Evolutionary conservation across 2,888 invertebrate species (phyloP).

Genomic region (Fabriciana adippe): DNA sequence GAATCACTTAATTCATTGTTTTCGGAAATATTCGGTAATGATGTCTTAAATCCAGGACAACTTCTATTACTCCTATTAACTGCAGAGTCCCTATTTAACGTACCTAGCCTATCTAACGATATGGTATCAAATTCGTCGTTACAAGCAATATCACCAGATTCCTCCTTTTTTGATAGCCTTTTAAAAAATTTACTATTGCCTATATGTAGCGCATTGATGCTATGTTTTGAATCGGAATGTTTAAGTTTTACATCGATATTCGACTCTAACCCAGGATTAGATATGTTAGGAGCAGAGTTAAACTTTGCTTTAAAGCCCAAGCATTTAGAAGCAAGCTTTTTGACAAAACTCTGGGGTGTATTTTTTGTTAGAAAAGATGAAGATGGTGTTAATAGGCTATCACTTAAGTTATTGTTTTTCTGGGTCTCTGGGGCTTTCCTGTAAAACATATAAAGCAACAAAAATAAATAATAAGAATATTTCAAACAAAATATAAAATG

Average conservation of each 20-base stretch:
- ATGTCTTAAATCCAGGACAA: slow-evolving; percentile 76
- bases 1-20: slow-evolving; percentile 71
- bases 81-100: slow-evolving; percentile 70
- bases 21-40: slow-evolving; percentile 76
- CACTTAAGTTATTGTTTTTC: slow-evolving; percentile 72
- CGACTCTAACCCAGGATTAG: slow-evolving; percentile 63
- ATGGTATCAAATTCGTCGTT: slow-evolving; percentile 78
- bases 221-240: slow-evolving; percentile 58
- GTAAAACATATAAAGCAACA: slow-evolving; percentile 69
- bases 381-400: slow-evolving; percentile 72
- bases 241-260: slow-evolving; percentile 65
- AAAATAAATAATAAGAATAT: slow-evolving; percentile 47
- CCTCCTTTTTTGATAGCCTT: slow-evolving; percentile 73
- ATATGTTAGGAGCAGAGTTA: slow-evolving; percentile 78
- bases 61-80: slow-evolving; percentile 76
- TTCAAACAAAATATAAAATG: slow-evolving; percentile 47
- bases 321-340: slow-evolving; percentile 80
- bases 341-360: slow-evolving; percentile 75
- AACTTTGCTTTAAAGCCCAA: slow-evolving; percentile 78
- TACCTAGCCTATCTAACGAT: slow-evolving; percentile 71
- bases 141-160: slow-evolving; percentile 72
- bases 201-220: slow-evolving; percentile 65
- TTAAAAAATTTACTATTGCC: slow-evolving; percentile 79
- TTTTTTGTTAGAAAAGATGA: slow-evolving; percentile 73
- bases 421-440: slow-evolving; percentile 78